Base-by-base conservation (phyloP, 2,888 invertebrate genomes). In the Campaea margaritaria region DNA sequence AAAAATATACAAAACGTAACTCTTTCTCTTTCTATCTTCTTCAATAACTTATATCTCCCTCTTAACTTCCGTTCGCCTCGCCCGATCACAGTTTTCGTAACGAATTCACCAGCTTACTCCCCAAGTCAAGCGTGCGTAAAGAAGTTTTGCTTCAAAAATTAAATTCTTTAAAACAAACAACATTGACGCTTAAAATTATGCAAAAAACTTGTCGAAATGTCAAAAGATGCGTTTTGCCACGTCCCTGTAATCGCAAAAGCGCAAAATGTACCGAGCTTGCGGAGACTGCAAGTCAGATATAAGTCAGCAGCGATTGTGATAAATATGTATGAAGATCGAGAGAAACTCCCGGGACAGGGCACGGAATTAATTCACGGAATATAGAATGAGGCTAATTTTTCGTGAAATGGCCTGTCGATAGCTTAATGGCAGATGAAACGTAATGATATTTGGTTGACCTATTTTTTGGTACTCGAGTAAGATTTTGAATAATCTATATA, bases 341-440 rank as follows among this genome's bases (percentile, higher is more conserved):
- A 58, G 58, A 62, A 67, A 69, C 46, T 64, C 58, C 15, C 41
- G 43, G 49, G 58, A 49, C 65, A 62, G 42, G 54, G 36, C 58
- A 27, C 49, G 41, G 65, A 58, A 65, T 65, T 69, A 65, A 69
- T 67, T 67, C 58, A 41, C 39, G 41, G 59, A 67, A 67, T 67
- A 62, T 38, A 45, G 54, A 67, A 67, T 64, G 59, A 62, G 55
- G 44, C 48, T 60, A 64, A 62, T 67, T 67, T 66, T 64, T 61
- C 46, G 54, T 36, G 38, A 60, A 55, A 60, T 51, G 52, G 58
- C 15, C 49, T 57, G 65, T 47, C 60, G 38, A 62, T 62, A 53
- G 46, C 45, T 44, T 51, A 51, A 57, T 46, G 46, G 54, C n/a
- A 42, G 49, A 53, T 48, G 46, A 42, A 53, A 53, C 39, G 48